A percentile compares a stretch with the other conserved stretches of the same genome.
These are phyloP conservation scores for Sebastes iracundus DNA, from an alignment of 2,797 vertebrate genomes.

Conservation along the genomic window DNA sequence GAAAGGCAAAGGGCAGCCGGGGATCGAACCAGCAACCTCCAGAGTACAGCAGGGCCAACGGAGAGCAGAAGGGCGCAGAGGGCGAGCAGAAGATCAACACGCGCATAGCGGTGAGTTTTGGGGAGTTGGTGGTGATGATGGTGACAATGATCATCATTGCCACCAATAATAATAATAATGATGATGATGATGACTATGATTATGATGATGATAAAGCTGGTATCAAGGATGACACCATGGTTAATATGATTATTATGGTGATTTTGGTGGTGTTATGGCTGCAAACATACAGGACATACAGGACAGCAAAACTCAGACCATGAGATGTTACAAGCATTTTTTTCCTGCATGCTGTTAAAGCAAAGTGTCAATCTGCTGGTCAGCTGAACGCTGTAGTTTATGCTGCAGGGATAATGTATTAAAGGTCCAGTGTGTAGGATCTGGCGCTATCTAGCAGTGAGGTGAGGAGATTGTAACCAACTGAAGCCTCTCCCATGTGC, in stretches of 20 bases:
- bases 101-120: slow-evolving; percentile 90
- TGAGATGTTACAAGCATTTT: background rate
- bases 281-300: background rate
- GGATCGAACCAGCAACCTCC: slow-evolving; percentile 79
- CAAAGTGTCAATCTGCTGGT: background rate
- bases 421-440: too few relatives aligned
- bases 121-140: background rate
- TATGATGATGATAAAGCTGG: background rate
- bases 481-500: too few relatives aligned
- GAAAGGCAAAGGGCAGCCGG: slow-evolving; percentile 87
- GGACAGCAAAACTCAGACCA: background rate
- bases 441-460: too few relatives aligned
- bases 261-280: background rate
- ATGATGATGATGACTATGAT: background rate
- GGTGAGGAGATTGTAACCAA: too few relatives aligned
- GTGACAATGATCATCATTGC: background rate
- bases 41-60: slow-evolving; percentile 81
- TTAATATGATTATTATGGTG: background rate
- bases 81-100: slow-evolving; percentile 89
- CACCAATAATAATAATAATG: background rate
- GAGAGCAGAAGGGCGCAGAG: slow-evolving; percentile 75
- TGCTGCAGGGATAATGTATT: background rate
- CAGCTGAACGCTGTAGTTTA: background rate
- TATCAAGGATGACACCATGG: background rate
- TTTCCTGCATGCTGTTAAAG: background rate